These are phyloP conservation scores for Parthenolecanium corni DNA, from an alignment of 2,888 invertebrate species.

Conservation along the genomic window DNA sequence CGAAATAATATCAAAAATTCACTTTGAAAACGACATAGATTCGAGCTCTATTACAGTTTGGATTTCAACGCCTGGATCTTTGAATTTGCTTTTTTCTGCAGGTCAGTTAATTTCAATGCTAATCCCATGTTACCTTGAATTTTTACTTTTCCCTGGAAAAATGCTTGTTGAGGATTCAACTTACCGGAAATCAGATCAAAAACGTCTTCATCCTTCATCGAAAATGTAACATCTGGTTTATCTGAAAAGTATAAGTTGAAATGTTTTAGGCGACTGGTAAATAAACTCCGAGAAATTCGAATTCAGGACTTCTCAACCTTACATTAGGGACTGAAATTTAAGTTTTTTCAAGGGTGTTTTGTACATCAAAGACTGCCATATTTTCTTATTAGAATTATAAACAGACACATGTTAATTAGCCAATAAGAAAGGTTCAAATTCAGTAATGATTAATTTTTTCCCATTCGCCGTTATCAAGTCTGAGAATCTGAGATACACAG, in stretches of 20 bases:
- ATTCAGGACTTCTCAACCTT: background rate
- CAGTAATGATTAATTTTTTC: too few relatives aligned
- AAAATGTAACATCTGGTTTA: slow-evolving; percentile 82
- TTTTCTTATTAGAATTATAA: too few relatives aligned
- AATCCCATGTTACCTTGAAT: slow-evolving; percentile 93
- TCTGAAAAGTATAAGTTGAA: slow-evolving; percentile 43
- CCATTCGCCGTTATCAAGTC: too few relatives aligned
- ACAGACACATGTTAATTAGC: too few relatives aligned
- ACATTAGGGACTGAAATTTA: background rate
- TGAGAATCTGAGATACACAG: too few relatives aligned
- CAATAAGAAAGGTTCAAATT: too few relatives aligned
- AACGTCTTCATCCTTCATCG: slow-evolving; percentile 78
- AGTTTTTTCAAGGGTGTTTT: too few relatives aligned
- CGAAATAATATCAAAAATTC: too few relatives aligned
- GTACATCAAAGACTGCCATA: too few relatives aligned
- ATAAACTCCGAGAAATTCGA: background rate
- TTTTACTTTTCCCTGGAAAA: slow-evolving; percentile 92
- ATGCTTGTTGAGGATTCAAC: slow-evolving; percentile 88
- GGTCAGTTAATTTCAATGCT: slow-evolving; percentile 82
- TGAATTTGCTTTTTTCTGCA: slow-evolving; percentile 61
- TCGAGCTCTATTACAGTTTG: slow-evolving; percentile 62
- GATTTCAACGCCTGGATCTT: slow-evolving; percentile 62
- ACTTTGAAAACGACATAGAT: too few relatives aligned
- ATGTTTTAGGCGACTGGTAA: background rate
- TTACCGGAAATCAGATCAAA: slow-evolving; percentile 78